A percentile compares a stretch with the other conserved stretches of the same genome.
These are phyloP conservation scores for Cichlasoma orientale DNA, from an alignment of 2,797 vertebrate genomes.

Conservation along the genomic window DNA sequence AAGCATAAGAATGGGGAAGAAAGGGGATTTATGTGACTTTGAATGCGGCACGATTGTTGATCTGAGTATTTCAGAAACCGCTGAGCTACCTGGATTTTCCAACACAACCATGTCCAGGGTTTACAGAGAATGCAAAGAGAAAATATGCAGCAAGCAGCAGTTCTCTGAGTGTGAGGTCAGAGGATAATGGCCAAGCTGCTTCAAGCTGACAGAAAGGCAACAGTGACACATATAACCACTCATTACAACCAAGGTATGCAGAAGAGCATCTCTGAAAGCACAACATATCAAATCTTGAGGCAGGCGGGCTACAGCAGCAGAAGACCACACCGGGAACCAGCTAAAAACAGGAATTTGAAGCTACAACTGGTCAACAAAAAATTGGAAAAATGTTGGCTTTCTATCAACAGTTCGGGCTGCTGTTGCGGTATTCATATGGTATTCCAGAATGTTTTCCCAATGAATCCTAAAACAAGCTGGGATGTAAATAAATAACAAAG, in stretches of 20 bases:
- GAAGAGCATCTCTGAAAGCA: background rate
- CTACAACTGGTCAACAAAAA: background rate
- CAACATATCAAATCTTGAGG: background rate
- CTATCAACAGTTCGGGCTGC: background rate
- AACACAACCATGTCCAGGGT: background rate
- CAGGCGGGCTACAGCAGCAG: background rate
- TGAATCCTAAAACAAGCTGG: background rate
- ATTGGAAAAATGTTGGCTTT: background rate
- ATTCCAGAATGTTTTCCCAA: background rate
- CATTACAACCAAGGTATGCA: background rate
- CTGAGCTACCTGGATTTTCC: background rate
- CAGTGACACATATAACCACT: background rate
- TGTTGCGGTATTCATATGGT: no score
- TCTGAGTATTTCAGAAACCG: no score
- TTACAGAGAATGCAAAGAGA: background rate
- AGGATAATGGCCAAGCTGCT: background rate
- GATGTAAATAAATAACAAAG: conserved; percentile 3
- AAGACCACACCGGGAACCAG: background rate
- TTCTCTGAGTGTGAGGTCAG: background rate
- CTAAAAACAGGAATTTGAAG: background rate
- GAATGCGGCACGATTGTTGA: no score
- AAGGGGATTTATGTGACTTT: no score
- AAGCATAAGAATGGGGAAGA: no score
- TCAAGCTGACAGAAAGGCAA: background rate
- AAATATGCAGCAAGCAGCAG: background rate